Base-by-base conservation (phyloP, 2,888 invertebrate genomes). In the Rosalia funebris region DNA sequence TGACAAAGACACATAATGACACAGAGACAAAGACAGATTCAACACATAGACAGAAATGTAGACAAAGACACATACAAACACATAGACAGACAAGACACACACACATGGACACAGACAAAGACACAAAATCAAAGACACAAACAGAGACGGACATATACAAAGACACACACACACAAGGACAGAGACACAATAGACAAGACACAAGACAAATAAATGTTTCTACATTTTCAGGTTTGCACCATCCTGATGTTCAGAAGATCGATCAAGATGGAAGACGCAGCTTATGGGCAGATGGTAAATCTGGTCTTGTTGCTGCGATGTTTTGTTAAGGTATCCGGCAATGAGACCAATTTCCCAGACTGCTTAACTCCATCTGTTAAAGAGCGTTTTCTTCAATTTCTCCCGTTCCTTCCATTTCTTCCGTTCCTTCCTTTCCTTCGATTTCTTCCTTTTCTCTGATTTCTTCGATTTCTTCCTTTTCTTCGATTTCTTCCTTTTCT, bases 41-140 rank as follows among this genome's bases (percentile, higher is more conserved):
- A 7, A 25, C n/a, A n/a, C n/a, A n/a, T n/a, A n/a, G n/a, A 53
- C 32, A 53, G 53, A 53, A 3, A 25, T 3, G 7, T 11, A 53
- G 19, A 53, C 34, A 53, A 2, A 53, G 53, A 53, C n/a, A 53
- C 2, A 53, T 39, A 42, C 17, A 53, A 10, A 37, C 17, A 44
- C 4, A 25, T 7, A 25, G 25, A 25, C 25, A 25, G 25, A 25
- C 25, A 25, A 7, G n/a, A n/a, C n/a, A 25, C 25, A 25, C 4
- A 25, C 25, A 25, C 4, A 25, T 7, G 7, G 25, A 25, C 25
- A 25, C 25, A 7, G 25, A 25, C 25, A 25, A 7, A 25, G 4
- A 25, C 4, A 25, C 25, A 25, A 3, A 25, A 7, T 5, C 25
- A 7, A 25, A 25, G 4, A 25, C 4, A 25, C 25, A 25, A 3